Evolutionary conservation across 1,140 invertebrate genomes (phyloP), one percentile per base, ranked within the genome.

Genomic region (Diachasmimorpha longicaudata): DNA sequence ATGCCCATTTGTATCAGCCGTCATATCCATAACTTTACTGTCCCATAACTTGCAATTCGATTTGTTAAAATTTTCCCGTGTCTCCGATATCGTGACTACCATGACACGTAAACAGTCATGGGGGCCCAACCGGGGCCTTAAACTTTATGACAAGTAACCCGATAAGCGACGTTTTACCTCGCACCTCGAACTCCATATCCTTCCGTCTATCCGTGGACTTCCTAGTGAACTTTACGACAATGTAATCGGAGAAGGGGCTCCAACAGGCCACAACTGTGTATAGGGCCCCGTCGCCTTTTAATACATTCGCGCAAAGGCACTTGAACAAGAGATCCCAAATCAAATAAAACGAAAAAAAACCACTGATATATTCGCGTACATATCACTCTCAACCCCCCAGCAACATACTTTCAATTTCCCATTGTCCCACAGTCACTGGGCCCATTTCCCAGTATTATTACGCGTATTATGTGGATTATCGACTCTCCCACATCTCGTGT

Each of bases 381-480:
- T 63, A 63, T 63, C 23, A 25, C 58, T 63, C 46, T 78, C 70
- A 55, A 74, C 48, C 69, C 69, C 58, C 67, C 39, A n/a, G n/a
- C 63, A 69, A 74, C 66, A 78, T 70, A 75, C 77, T 71, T 75
- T 75, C 70, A 75, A 63, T 55, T 63, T 68, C 39, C 77, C 73
- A 78, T 78, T 78, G 77, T 78, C 72, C 70, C 42, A 63, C 21
- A 14, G 16, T 31, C 13, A 48, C 19, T 39, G 70, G 75, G 19
- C 75, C 58, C 70, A 67, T 67, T 46, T 71, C 25, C 21, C 21
- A 16, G 16, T 44, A 37, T 31, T 70, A 77, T 77, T 77, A 77
- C 72, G 72, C 76, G 72, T 71, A 74, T 77, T 77, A 74, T 77
- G 68, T 74, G 72, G 72, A 74, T 73, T 77, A 77, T 77, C 74